Evolutionary conservation across 2,888 invertebrate genomes (phyloP), one percentile per base, ranked within the genome.

Genomic region (Diarsia rubi): DNA sequence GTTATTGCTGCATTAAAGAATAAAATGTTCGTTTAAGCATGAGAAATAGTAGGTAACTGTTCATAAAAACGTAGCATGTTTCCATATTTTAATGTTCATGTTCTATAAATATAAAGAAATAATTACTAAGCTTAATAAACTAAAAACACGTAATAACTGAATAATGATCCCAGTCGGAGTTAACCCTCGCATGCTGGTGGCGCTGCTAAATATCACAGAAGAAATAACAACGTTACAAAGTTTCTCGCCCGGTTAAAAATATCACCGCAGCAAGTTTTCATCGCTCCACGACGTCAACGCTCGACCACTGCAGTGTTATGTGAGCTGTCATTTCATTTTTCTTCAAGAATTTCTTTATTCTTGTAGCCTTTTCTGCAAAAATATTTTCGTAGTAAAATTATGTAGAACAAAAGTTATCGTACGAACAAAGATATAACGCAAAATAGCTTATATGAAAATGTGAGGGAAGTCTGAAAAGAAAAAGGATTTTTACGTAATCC

Each of bases 221-320:
- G 66, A 79, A 72, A 57, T 60, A 78, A 73, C 66, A 74, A 47
- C 14, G 67, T 65, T 44, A 66, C 73, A 49, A 73, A 85, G 74
- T 77, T 84, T 75, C 72, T 75, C 47, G 68, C 24, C 52, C 57
- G 54, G 69, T 80, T 88, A 81, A 81, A 82, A 84, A 85, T 88
- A 88, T 66, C 84, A 24, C 78, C 77, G 81, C 87, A 85, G 71
- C 75, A 72, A 74, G 68, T 82, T 84, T 73, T 74, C 72, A 83
- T 65, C 77, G 65, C 65, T 76, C 63, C 81, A 69, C 73, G 71
- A 73, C 80, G 82, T 86, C 88, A 81, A 78, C 85, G 64, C 75
- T 78, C 62, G 71, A 73, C 68, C 74, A 81, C 85, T 85, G 86
- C 83, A 80, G 83, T 80, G 71, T 78, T 73, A 76, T n/a, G 37